Evolutionary conservation across 2,797 vertebrate genomes (phyloP).

Genomic region (Pseudomugil tenellus): DNA sequence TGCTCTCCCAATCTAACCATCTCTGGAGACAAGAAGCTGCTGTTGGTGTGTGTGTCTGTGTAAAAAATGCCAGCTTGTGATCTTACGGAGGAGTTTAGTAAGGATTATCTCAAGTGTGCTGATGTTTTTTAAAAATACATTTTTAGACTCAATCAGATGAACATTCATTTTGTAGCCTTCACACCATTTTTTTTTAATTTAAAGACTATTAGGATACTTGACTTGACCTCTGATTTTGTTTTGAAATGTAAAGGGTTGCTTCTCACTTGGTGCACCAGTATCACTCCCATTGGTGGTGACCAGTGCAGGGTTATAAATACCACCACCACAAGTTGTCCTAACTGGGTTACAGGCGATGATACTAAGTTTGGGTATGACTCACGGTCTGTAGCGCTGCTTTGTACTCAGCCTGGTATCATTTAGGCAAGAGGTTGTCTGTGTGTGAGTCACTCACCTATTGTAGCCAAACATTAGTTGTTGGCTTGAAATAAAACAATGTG

Average conservation of each 20-base stretch:
- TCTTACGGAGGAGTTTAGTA: constrained; percentile 41
- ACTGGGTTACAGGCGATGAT: constrained; percentile 74
- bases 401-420: constrained; percentile 59
- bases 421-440: constrained; percentile 43
- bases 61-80: constrained; percentile 43
- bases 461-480: constrained; percentile 26
- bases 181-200: not conserved
- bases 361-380: constrained; percentile 84
- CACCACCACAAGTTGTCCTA: constrained; percentile 69
- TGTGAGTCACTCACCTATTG: constrained; percentile 41
- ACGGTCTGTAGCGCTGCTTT: constrained; percentile 73
- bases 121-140: too few species aligned
- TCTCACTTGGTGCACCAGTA: constrained; percentile 52
- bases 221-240: constrained; percentile 55
- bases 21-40: constrained; percentile 61
- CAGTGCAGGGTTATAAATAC: constrained; percentile 74
- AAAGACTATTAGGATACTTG: too few species aligned
- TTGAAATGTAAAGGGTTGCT: constrained; percentile 57
- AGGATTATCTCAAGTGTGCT: constrained; percentile 37
- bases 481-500: not conserved
- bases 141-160: constrained; percentile 20
- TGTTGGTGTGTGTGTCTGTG: constrained; percentile 14
- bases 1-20: constrained; percentile 67
- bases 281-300: constrained; percentile 57
- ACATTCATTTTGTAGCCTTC: not conserved